These are phyloP conservation scores for Hydroisotoma schaefferi DNA, from an alignment of 2,888 invertebrate genomes.

Conservation along the genomic window DNA sequence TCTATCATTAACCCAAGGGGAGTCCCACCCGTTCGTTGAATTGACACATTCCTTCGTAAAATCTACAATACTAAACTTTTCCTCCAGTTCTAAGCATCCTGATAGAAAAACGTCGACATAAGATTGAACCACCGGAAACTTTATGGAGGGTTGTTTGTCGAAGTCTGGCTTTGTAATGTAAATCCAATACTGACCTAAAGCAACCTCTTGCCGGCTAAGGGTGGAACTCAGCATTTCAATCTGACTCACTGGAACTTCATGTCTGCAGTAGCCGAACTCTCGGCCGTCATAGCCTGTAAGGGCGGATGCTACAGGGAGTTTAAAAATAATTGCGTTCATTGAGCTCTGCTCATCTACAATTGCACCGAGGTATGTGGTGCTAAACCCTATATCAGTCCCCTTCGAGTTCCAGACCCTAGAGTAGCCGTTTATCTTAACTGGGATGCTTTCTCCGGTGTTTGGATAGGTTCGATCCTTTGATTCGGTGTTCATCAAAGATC, in stretches of 20 bases:
- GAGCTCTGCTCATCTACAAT: not conserved
- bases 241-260: conserved; percentile 20
- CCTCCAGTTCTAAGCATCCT: conserved; percentile 37
- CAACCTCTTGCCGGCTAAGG: not conserved
- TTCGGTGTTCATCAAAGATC: conserved; percentile 31
- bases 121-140: conserved; percentile 35
- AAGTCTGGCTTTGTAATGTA: conserved; percentile 29
- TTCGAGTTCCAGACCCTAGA: conserved; percentile 31
- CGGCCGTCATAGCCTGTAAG: conserved; percentile 28
- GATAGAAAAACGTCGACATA: conserved; percentile 37
- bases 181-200: conserved; percentile 34
- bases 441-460: conserved; percentile 33
- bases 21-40: conserved; percentile 27
- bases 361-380: conserved; percentile 35
- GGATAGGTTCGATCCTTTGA: conserved; percentile 33
- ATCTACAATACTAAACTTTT: conserved; percentile 21
- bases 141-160: conserved; percentile 14
- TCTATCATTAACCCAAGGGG: conserved; percentile 39
- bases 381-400: conserved; percentile 20
- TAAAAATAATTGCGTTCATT: conserved; percentile 32
- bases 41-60: conserved; percentile 33
- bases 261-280: conserved; percentile 35
- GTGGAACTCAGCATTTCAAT: conserved; percentile 14
- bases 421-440: conserved; percentile 27
- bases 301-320: conserved; percentile 16